Percentiles rank a stretch among this genome's conserved stretches.
phyloP scores from a whole-genome alignment of 37 sponge, comb jelly and placozoan species.

The Haliclona indistincta region DNA sequence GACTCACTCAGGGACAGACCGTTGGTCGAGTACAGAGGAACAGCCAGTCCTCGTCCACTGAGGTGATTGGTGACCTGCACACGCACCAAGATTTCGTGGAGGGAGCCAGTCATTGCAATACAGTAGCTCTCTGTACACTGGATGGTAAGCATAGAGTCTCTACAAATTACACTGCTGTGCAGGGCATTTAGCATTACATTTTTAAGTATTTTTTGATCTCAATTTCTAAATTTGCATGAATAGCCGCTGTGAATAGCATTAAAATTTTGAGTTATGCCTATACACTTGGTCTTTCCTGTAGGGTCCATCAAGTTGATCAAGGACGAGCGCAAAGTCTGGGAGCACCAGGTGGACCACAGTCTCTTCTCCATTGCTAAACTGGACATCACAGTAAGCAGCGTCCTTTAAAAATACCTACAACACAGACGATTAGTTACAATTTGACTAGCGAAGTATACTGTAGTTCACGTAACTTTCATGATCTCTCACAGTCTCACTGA shows the following conservation, averaged over 20 bases:
- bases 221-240: too few species aligned
- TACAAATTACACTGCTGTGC: too few species aligned
- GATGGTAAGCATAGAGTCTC: too few species aligned
- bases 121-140: constrained; percentile 58
- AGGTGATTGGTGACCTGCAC: constrained; percentile 36
- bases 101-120: background rate
- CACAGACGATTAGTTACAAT: too few species aligned
- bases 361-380: constrained; percentile 67
- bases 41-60: constrained; percentile 53
- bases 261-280: background rate
- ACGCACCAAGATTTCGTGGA: background rate
- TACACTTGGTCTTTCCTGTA: constrained; percentile 1
- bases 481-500: too few species aligned
- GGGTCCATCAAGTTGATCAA: constrained; percentile 42
- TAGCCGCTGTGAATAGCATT: constrained; percentile 1
- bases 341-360: constrained; percentile 69
- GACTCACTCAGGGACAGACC: background rate
- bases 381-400: constrained; percentile 61
- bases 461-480: too few species aligned
- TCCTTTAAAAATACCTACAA: too few species aligned
- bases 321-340: constrained; percentile 60
- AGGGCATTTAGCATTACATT: too few species aligned
- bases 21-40: constrained; percentile 42
- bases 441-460: too few species aligned
- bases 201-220: too few species aligned